A percentile compares a stretch with the other conserved stretches of the same genome.
Conservation (phyloP, 2,888 invertebrate genomes). For the Sturmia bella region DNA sequence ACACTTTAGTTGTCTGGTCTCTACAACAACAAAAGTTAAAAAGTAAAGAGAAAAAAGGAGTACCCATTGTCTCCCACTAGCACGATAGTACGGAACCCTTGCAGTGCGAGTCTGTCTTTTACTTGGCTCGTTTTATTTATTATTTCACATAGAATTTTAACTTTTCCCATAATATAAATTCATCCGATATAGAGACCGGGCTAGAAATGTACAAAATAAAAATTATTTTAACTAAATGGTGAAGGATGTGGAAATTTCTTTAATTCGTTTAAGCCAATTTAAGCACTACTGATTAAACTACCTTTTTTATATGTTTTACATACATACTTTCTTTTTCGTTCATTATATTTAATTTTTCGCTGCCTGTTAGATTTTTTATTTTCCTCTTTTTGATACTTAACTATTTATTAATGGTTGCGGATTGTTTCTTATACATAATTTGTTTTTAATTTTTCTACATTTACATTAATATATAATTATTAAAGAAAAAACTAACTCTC, state of each 20-base stretch:
- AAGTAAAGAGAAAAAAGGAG: too few relatives aligned
- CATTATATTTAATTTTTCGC: slow-evolving; percentile 22
- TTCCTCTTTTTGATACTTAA: slow-evolving; percentile 20
- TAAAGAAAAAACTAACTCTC: slow-evolving; percentile 27
- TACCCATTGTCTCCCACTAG: too few relatives aligned
- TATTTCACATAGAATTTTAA: too few relatives aligned
- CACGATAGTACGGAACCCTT: too few relatives aligned
- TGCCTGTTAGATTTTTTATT: slow-evolving; percentile 47
- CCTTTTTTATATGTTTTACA: not conserved
- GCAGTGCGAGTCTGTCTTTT: too few relatives aligned
- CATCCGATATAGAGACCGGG: too few relatives aligned
- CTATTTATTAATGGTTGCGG: slow-evolving; percentile 53
- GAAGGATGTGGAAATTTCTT: slow-evolving; percentile 12
- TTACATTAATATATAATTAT: slow-evolving; percentile 7
- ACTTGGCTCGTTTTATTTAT: too few relatives aligned
- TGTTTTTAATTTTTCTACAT: not conserved
- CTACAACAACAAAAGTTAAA: too few relatives aligned
- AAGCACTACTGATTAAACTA: slow-evolving; percentile 1
- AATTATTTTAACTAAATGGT: slow-evolving; percentile 13
- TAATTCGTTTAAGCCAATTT: slow-evolving; percentile 12
- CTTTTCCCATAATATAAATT: too few relatives aligned
- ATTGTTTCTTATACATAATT: slow-evolving; percentile 11
- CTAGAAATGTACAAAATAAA: too few relatives aligned
- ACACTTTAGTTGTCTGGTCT: too few relatives aligned
- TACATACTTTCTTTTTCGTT: slow-evolving; percentile 29